These are phyloP conservation scores for Drosophila engyochracea DNA, from an alignment of 2,888 invertebrate genomes.

Conservation along the genomic window DNA sequence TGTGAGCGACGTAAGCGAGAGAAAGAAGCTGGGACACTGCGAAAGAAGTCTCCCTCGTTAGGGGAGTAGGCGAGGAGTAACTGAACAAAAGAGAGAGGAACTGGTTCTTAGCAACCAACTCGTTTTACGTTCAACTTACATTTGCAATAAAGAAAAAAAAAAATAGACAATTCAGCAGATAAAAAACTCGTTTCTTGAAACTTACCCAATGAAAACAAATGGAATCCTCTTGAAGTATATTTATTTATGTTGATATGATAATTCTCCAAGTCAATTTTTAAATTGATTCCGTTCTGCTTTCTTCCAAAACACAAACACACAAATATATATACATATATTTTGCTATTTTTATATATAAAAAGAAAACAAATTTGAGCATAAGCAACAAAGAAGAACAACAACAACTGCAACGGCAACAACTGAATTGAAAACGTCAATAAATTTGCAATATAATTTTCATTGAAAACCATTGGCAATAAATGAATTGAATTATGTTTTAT, in stretches of 20 bases:
- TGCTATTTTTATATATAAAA: conserved; percentile 54
- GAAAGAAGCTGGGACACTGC: conserved; percentile 41
- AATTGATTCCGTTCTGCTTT: conserved; percentile 8
- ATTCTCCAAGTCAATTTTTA: conserved; percentile 29
- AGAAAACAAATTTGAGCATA: conserved; percentile 49
- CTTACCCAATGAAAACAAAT: conserved; percentile 60
- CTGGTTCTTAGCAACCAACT: conserved; percentile 75
- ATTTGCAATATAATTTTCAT: conserved; percentile 31
- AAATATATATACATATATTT: conserved; percentile 14
- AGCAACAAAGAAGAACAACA: conserved; percentile 26
- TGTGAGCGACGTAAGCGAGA: conserved; percentile 10
- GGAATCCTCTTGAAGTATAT: conserved; percentile 3
- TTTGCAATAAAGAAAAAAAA: conserved; percentile 33
- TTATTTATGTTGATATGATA: conserved; percentile 37
- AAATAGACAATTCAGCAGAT: conserved; percentile 20
- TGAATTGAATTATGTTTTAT: conserved; percentile 53
- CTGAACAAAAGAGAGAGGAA: conserved; percentile 31
- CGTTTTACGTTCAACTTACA: conserved; percentile 55
- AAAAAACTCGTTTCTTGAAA: conserved; percentile 52
- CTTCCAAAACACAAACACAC: conserved; percentile 26
- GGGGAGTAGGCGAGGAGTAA: conserved; percentile 22
- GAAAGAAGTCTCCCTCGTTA: conserved; percentile 48
- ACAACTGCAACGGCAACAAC: conserved; percentile 23
- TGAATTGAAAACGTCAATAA: conserved; percentile 10
- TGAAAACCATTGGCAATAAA: conserved; percentile 44